Evolutionary conservation across 1,140 invertebrate genomes (phyloP), one percentile per base, ranked within the genome.

Genomic region (Mesaphorura yosii): DNA sequence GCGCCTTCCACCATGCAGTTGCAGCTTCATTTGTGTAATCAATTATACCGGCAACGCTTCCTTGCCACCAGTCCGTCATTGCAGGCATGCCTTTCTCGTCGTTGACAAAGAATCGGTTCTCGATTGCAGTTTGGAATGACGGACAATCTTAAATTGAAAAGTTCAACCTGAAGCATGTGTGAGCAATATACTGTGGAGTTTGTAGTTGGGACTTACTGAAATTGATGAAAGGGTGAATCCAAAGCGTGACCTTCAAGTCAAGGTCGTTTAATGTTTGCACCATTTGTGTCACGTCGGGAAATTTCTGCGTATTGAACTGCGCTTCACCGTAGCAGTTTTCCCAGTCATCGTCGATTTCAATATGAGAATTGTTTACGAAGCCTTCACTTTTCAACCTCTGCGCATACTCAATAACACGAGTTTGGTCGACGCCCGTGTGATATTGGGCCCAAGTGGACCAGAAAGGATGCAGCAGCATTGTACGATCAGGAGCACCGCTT

Each of bases 361-460:
- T 25, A 51, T 76, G 72, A 3, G 46, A 54, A 17, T 69, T 71
- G 39, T 61, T 54, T 4, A 62, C 55, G 53, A 75, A 75, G 20
- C 67, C 68, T 49, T 69, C 38, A 14, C 50, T 47, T 3, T 58
- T 23, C 42, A 77, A 72, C 38, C 69, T 58, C 26, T 67, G 34
- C 4, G 72, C 72, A 63, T 68, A 76, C 20, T 70, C 26, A 17
- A 73, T 6, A 6, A 74, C 66, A 17, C 59, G 64, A 10, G 22
- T 15, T 42, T 40, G 44, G 60, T 78, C 78, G 1, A 95, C 80
- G n/a, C n/a, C 53, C 38, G 64, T 67, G 26, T 84, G 81, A 65
- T 82, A 89, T 60, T 80, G 76, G 0, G 82, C 83, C 89, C 89
- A 93, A 0, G 89, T 95, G 0, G 87, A 90, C 88, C 89, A 95